phyloP scores from a whole-genome alignment of 2,797 vertebrate species.

The Meda fulgida region DNA sequence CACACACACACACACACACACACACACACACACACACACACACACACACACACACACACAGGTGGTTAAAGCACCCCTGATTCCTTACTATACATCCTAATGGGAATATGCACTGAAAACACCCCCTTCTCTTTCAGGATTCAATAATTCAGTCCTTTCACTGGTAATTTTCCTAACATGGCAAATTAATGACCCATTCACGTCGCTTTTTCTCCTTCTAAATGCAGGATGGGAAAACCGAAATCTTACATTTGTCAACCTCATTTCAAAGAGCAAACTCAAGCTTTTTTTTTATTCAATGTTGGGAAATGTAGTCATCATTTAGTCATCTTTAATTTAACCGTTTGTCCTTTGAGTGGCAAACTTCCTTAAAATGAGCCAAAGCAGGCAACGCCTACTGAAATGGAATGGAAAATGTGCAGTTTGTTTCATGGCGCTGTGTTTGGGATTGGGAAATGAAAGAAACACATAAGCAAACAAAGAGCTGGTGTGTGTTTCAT shows the following conservation, averaged over 20 bases:
- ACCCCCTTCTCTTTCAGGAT: conserved; percentile 2
- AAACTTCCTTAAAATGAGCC: conserved; percentile 88
- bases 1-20: conserved; percentile 55
- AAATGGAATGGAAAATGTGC: conserved; percentile 87
- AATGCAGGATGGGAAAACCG: conserved; percentile 47
- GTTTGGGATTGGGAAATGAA: conserved; percentile 69
- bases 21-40: conserved; percentile 15
- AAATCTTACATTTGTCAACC: conserved; percentile 54
- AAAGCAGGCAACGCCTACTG: conserved; percentile 83
- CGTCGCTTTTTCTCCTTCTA: conserved; percentile 29
- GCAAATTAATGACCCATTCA: conserved; percentile 53
- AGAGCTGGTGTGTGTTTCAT: conserved; percentile 91
- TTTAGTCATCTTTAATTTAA: conserved; percentile 74
- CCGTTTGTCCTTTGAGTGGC: conserved; percentile 89
- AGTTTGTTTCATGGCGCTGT: conserved; percentile 77
- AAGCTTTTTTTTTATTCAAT: conserved; percentile 66
- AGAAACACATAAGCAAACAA: conserved; percentile 82
- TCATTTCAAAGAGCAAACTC: conserved; percentile 63
- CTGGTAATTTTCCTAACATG: conserved; percentile 32
- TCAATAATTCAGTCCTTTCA: conserved; percentile 22
- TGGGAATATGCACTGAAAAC: conserved; percentile 3
- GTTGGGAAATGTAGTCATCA: conserved; percentile 76
- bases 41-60: conserved; percentile 54
- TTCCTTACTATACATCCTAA: conserved; percentile 10
- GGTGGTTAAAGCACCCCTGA: conserved; percentile 59